Base-by-base conservation (phyloP, 2,888 invertebrate genomes). In the Caenorhabditis imperialis region DNA sequence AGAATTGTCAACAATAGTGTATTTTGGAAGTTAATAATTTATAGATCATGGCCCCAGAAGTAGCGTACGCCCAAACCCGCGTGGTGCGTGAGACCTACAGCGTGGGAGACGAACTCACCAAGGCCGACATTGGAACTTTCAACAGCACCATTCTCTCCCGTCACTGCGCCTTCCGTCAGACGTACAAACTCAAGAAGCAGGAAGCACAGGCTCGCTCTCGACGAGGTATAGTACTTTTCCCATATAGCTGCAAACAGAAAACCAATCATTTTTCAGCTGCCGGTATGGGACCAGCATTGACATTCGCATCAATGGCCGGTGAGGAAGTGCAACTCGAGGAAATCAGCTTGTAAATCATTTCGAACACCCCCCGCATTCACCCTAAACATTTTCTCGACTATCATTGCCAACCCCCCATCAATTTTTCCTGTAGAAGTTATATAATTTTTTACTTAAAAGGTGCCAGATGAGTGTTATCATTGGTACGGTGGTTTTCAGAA, bases 11-110 rank as follows among this genome's bases (percentile, higher is more conserved):
- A n/a, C n/a, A n/a, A n/a, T n/a, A n/a, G n/a, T n/a, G n/a, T n/a
- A n/a, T n/a, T n/a, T n/a, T n/a, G n/a, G n/a, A n/a, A n/a, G n/a
- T n/a, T n/a, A n/a, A n/a, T n/a, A n/a, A n/a, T n/a, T n/a, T n/a
- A n/a, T 42, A 57, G 70, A 48, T 57, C 10, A 60, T 50, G 61
- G 69, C 58, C 38, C 60, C 58, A 88, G 83, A 79, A 58, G 88
- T 88, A 3, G 89, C 89, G 74, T 89, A 89, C 82, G 85, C 87
- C 70, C 74, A 80, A 37, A 78, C 84, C 4, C 71, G 76, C 6
- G 85, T 86, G 45, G 81, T 86, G 33, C 82, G 82, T 47, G 85
- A 86, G 60, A 82, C 80, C 1, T 86, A 77, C 80, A 75, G 80
- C 8, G 86, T 85, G n/a, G 85, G 84, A 48, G 54, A 60, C 12